phyloP scores from a whole-genome alignment of 2,888 invertebrate species.

The Pristionchus fissidentatus region DNA sequence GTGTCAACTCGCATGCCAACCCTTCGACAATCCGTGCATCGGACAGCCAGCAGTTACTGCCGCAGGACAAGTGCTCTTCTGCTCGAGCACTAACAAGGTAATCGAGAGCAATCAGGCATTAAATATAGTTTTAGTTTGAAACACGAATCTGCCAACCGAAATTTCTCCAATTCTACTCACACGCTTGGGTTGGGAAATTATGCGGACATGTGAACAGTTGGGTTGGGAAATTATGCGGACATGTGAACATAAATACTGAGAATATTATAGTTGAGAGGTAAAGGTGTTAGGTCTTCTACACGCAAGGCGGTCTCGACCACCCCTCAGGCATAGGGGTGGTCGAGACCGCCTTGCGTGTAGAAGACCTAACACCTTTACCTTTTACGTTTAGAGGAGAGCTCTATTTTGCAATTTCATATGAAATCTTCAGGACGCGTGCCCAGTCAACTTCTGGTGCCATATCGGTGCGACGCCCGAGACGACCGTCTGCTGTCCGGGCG shows the following conservation, averaged over 20 bases:
- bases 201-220: neutral
- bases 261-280: too few species aligned
- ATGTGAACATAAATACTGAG: neutral
- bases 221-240: neutral
- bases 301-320: too few species aligned
- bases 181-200: neutral
- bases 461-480: slow-evolving; percentile 72
- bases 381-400: too few species aligned
- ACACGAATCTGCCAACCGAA: neutral
- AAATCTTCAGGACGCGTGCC: slow-evolving; percentile 64
- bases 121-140: neutral
- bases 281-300: too few species aligned
- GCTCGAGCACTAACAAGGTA: slow-evolving; percentile 73
- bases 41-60: slow-evolving; percentile 75
- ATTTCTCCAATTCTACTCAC: neutral
- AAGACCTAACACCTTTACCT: too few species aligned
- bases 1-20: slow-evolving; percentile 74
- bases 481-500: slow-evolving; percentile 74
- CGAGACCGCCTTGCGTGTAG: too few species aligned
- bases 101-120: neutral
- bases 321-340: too few species aligned
- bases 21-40: slow-evolving; percentile 75
- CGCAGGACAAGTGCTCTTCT: slow-evolving; percentile 73
- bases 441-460: slow-evolving; percentile 74
- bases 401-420: neutral